These are phyloP conservation scores for Scalopus aquaticus DNA, from an alignment of 2,113 vertebrate species.

Conservation along the genomic window DNA sequence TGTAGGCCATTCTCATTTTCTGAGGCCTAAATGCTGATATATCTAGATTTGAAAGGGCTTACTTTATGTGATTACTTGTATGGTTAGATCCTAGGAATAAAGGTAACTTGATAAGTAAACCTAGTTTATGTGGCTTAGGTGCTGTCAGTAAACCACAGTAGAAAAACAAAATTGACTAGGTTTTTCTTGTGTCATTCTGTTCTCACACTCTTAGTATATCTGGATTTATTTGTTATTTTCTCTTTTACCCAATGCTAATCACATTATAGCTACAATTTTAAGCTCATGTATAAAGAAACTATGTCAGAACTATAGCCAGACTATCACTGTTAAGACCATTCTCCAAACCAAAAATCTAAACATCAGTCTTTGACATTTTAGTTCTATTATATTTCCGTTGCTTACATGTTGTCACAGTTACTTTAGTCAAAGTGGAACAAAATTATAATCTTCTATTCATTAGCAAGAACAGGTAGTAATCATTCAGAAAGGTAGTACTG, in stretches of 20 bases:
- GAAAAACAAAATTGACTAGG: neutral
- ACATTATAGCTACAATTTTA: neutral
- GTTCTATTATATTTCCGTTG: neutral
- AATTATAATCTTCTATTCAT: neutral
- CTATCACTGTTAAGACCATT: neutral
- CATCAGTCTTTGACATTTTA: neutral
- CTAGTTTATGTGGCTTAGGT: neutral
- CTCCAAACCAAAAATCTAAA: neutral
- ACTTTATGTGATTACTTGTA: neutral
- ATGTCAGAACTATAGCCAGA: neutral
- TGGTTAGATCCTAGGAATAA: neutral
- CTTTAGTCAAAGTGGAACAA: neutral
- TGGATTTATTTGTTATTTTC: neutral
- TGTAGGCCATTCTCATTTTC: neutral
- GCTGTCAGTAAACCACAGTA: constrained; percentile 21
- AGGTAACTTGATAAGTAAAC: constrained; percentile 24
- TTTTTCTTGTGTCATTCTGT: neutral
- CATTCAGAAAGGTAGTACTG: neutral
- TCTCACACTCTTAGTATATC: neutral
- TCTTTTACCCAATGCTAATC: neutral
- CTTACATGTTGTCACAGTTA: neutral
- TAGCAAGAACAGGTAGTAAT: neutral
- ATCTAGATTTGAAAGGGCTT: constrained; percentile 1
- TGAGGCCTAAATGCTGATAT: neutral
- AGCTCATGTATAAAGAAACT: constrained; percentile 4